Percentiles rank a stretch among this genome's conserved stretches.
Evolutionary conservation across 2,113 vertebrate species (phyloP).

Genomic region (Talpa occidentalis): DNA sequence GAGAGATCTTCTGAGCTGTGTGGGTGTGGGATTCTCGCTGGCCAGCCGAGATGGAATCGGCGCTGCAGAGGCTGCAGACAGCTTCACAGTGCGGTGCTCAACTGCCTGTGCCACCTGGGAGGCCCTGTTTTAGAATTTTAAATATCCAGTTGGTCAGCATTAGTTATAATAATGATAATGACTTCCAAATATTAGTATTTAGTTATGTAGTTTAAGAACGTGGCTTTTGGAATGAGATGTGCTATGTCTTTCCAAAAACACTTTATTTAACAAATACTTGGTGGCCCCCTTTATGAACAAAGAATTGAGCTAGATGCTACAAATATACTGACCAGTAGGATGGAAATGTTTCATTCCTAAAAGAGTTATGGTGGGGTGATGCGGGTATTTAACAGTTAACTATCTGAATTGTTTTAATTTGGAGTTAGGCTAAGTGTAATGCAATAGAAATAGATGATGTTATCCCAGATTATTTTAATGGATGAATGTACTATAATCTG

Average conservation of each 20-base stretch:
- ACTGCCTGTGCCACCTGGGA: too few species aligned
- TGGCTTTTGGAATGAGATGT: not conserved
- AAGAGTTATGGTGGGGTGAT: not conserved
- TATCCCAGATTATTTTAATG: not conserved
- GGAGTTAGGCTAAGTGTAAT: not conserved
- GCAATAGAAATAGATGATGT: too few species aligned
- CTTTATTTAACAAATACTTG: not conserved
- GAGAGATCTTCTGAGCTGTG: too few species aligned
- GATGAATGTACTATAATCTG: not conserved
- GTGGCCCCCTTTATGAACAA: not conserved
- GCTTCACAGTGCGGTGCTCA: too few species aligned
- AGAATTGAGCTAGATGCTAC: not conserved
- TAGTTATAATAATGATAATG: not conserved
- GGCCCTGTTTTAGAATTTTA: not conserved
- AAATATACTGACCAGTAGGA: not conserved
- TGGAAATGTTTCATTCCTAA: not conserved
- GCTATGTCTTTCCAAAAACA: not conserved
- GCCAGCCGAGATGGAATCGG: too few species aligned
- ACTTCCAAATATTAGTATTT: not conserved
- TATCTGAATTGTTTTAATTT: not conserved
- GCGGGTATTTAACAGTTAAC: not conserved
- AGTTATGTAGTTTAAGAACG: not conserved
- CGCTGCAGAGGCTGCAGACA: too few species aligned
- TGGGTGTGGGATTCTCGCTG: too few species aligned
- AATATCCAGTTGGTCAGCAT: not conserved